phyloP scores from a whole-genome alignment of 2,113 vertebrate genomes.

The Etheostoma cragini region DNA sequence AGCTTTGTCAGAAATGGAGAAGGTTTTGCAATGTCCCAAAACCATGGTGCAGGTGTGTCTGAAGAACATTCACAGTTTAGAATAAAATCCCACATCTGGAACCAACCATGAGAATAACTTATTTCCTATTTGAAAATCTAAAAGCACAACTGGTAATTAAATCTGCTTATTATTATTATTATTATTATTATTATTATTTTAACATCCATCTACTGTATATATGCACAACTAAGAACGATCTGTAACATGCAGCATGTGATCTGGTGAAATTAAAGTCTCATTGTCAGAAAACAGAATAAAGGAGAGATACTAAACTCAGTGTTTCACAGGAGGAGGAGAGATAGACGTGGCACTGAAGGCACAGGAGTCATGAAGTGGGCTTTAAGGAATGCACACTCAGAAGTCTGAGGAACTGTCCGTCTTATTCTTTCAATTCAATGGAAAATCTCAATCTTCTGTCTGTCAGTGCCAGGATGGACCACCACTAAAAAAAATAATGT shows the following conservation, averaged over 20 bases:
- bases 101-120: constrained; percentile 14
- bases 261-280: constrained; percentile 26
- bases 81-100: constrained; percentile 28
- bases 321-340: constrained; percentile 31
- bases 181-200: too few relatives aligned
- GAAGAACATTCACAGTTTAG: constrained; percentile 53
- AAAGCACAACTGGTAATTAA: constrained; percentile 34
- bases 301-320: constrained; percentile 9
- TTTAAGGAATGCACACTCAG: not conserved
- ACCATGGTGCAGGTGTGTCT: constrained; percentile 5
- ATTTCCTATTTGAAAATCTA: constrained; percentile 29
- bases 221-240: constrained; percentile 45
- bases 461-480: not conserved
- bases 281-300: constrained; percentile 27
- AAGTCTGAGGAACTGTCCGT: not conserved
- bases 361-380: constrained; percentile 5
- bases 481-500: not conserved
- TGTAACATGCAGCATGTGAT: constrained; percentile 57
- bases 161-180: constrained; percentile 6
- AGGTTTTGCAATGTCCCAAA: constrained; percentile 26
- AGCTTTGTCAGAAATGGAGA: constrained; percentile 41
- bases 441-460: constrained; percentile 2
- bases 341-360: not conserved
- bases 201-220: constrained; percentile 22
- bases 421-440: not conserved